Evolutionary conservation across 1,140 invertebrate species (phyloP), one percentile per base, ranked within the genome.

Genomic region (Phthorimaea operculella): DNA sequence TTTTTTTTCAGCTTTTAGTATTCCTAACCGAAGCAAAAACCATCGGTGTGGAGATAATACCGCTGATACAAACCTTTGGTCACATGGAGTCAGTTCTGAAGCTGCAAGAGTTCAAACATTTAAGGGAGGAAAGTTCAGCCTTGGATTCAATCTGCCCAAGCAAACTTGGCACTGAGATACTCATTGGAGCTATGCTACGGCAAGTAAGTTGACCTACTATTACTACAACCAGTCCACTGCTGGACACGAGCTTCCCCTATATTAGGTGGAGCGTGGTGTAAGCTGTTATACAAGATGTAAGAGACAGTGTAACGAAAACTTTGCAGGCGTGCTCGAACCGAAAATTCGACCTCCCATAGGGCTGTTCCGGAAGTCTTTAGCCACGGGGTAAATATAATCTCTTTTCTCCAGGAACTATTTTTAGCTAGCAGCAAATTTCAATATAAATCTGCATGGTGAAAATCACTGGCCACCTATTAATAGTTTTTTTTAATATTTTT

Each of bases 1-100:
- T 42, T 42, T 11, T n/a, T 42, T 68, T 75, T 54, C 63, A 85
- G 85, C 63, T 86, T 4, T 57, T 61, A 33, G 49, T 59, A 5
- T 84, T 84, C 36, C 50, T 86, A 0, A 52, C 36, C 14, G 34
- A 14, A 5, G 74, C 72, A 10, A 55, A 49, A 4, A 28, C 49
- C 0, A 39, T 57, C 0, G 87, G 90, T 0, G 83, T 99, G 1
- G 90, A 93, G 59, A 89, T 98, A 2, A 94, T 99, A 66, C 98
- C 98, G 15, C 86, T 99, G 4, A 88, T 99, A 8, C 98, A 98
- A 86, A 98, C 97, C 5, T 98, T 99, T 86, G 97, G 97, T 2
- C 97, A 99, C 80, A 79, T 97, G 74, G 95, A 98, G 88, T 96
- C 94, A 87, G 91, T 92, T 0, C 81, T 98, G 45, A 98, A 98